phyloP scores from a whole-genome alignment of 2,888 invertebrate genomes.

The Alviniconcha strummeri region DNA sequence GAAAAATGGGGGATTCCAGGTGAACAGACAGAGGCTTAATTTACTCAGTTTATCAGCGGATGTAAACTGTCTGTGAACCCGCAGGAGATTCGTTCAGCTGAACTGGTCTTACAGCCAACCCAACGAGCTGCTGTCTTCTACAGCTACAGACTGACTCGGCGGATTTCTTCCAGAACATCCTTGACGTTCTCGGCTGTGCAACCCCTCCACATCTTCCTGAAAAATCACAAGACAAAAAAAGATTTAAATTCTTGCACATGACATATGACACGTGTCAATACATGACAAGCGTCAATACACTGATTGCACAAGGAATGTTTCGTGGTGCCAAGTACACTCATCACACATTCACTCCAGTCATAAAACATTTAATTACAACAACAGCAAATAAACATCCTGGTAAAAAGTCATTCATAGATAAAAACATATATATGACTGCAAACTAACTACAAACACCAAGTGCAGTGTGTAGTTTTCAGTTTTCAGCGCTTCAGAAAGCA shows the following conservation, averaged over 20 bases:
- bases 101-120: no score
- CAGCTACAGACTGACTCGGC: neutral
- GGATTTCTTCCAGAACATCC: neutral
- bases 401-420: no score
- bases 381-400: no score
- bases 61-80: neutral
- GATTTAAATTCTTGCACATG: neutral
- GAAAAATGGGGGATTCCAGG: neutral
- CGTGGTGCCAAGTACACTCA: no score
- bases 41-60: neutral
- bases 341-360: no score
- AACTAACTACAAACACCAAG: neutral
- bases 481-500: neutral
- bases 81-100: neutral
- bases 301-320: no score
- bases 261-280: conserved; percentile 11
- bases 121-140: no score
- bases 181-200: conserved; percentile 18
- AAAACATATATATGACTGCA: neutral
- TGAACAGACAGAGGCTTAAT: neutral
- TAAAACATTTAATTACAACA: no score
- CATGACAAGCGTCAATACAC: no score
- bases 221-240: neutral
- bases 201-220: conserved; percentile 32
- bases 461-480: neutral